Evolutionary conservation across 2,797 vertebrate genomes (phyloP).

Genomic region (Enteromius mattozi): DNA sequence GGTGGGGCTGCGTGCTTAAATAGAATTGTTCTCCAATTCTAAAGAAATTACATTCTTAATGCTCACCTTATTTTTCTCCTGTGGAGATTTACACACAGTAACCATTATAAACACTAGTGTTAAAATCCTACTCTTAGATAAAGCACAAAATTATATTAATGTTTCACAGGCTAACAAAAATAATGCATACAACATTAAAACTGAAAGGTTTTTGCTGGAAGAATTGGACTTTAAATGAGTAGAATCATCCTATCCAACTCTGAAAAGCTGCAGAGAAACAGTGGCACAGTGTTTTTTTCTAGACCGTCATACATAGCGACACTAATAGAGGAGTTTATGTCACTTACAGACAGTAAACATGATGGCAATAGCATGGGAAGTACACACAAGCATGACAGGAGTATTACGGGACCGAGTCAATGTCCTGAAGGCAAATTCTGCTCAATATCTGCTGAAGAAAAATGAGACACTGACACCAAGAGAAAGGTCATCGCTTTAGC

Average conservation of each 20-base stretch:
- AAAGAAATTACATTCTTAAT: neutral
- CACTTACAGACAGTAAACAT: slow-evolving; percentile 43
- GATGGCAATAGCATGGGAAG: slow-evolving; percentile 56
- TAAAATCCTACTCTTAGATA: neutral
- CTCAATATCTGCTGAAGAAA: neutral
- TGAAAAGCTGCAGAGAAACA: slow-evolving; percentile 14
- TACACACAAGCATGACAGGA: slow-evolving; percentile 45
- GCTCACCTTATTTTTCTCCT: neutral
- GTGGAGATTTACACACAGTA: neutral
- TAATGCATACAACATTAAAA: neutral
- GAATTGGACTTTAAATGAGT: neutral
- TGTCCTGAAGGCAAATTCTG: slow-evolving; percentile 40
- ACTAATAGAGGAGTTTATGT: slow-evolving; percentile 50
- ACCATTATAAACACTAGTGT: neutral
- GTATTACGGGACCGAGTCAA: slow-evolving; percentile 51
- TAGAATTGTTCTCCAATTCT: neutral
- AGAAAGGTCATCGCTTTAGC: neutral
- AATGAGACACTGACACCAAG: neutral
- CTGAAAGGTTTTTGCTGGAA: neutral
- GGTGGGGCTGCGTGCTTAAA: slow-evolving; percentile 43
- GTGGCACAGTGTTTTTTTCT: slow-evolving; percentile 60
- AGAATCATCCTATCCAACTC: neutral
- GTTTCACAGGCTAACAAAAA: slow-evolving; percentile 29
- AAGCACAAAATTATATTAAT: neutral
- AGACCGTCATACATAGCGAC: slow-evolving; percentile 51